Evolutionary conservation across 2,888 invertebrate genomes (phyloP), one percentile per base, ranked within the genome.

Genomic region (Oscheius sp.): DNA sequence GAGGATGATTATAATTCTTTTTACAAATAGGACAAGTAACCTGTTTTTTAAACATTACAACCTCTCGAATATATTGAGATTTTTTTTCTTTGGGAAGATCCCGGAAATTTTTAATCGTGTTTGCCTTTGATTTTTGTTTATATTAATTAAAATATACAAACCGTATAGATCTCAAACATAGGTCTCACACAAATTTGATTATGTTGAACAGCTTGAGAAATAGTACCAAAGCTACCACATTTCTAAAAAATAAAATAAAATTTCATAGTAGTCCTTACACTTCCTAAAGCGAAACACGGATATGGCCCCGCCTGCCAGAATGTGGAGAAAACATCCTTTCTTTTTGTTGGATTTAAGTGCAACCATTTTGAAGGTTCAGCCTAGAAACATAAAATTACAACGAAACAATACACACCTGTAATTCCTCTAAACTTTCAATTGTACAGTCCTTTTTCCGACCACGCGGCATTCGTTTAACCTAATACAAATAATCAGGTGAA

Each of bases 331-430:
- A 56, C 17, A 24, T 33, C 56, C 5, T 33, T 44, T 22, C 26
- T 41, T 14, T 65, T 56, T 4, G 2, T 3, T 6, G 20, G 5
- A 4, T 22, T 17, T 12, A 64, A n/a, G 2, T 17, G 30, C 6
- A 51, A 17, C 64, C 64, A 64, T 6, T 33, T 22, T 12, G 64
- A 50, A 20, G 64, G 64, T n/a, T 64, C 64, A 14, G 24, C 17
- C 64, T 64, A 30, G n/a, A 51, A 50, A 32, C 24, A 28, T n/a
- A 22, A 9, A 63, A n/a, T 28, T 49, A 2, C 17, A 6, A 20
- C 28, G 14, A 20, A 17, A 32, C 20, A 33, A 56, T 8, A 56
- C 6, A 28, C 22, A 56, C 57, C 24, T 56, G n/a, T n/a, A 56
- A 20, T 8, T 56, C 30, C 2, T 56, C 2, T n/a, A 56, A 8